Evolutionary conservation across 2,888 invertebrate genomes (phyloP).

Genomic region (Heteropelma amictum): DNA sequence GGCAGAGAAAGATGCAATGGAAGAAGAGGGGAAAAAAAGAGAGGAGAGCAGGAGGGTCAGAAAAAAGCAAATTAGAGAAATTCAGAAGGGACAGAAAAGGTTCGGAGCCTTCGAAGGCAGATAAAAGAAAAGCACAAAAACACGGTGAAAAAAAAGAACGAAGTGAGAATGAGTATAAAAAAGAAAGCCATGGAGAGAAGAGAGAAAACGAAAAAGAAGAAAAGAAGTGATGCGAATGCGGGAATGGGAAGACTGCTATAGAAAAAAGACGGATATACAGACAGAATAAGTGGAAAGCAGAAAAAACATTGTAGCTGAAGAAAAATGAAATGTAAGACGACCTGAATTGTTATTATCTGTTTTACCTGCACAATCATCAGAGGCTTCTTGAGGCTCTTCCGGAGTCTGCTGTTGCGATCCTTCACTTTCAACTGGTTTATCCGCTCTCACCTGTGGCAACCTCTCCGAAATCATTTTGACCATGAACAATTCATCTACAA

Average conservation of each 20-base stretch:
- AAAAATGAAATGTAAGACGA: neutral
- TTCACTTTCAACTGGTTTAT: no score
- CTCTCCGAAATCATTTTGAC: neutral
- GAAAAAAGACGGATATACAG: no score
- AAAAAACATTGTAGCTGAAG: no score
- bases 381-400: neutral
- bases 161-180: no score
- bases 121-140: neutral
- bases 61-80: neutral
- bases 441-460: neutral
- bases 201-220: neutral
- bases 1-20: neutral
- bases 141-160: neutral
- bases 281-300: no score
- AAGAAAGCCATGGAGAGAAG: neutral
- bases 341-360: neutral
- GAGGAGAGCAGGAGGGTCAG: neutral
- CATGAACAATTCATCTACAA: neutral
- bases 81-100: neutral
- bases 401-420: neutral
- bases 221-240: neutral
- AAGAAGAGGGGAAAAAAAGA: no score
- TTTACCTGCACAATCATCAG: neutral
- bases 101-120: neutral
- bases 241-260: neutral